Conservation (phyloP, 2,888 invertebrate species). For the Synanthedon myopaeformis region DNA sequence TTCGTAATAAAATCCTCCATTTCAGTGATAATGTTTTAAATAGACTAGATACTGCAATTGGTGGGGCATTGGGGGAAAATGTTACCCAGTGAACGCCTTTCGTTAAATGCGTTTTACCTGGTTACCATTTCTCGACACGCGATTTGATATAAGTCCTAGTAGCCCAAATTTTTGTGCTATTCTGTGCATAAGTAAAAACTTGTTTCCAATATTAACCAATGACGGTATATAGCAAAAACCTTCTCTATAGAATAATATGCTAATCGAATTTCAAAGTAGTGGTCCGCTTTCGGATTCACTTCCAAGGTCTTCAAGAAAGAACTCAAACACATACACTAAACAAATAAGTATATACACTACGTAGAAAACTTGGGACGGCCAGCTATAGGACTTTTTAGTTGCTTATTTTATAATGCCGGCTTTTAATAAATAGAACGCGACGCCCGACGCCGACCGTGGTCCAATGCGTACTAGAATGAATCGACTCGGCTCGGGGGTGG, state of each 20-base stretch:
- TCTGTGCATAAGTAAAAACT: neutral
- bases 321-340: conserved; percentile 22
- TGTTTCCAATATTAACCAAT: neutral
- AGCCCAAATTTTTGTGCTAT: neutral
- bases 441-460: conserved; percentile 31
- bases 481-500: conserved; percentile 18
- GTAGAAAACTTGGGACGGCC: conserved; percentile 43
- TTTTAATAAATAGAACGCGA: conserved; percentile 14
- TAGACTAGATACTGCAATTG: too few species aligned
- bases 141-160: conserved; percentile 10
- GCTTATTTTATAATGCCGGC: conserved; percentile 33
- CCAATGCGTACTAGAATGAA: conserved; percentile 52
- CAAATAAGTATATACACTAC: conserved; percentile 8
- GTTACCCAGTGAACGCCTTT: neutral
- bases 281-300: conserved; percentile 7
- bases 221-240: conserved; percentile 8
- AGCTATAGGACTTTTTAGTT: conserved; percentile 32
- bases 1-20: too few species aligned
- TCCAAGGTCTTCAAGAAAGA: conserved; percentile 18
- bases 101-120: conserved; percentile 12
- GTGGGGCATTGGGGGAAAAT: neutral
- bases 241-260: conserved; percentile 10
- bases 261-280: neutral
- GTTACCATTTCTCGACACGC: conserved; percentile 25
- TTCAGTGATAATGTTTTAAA: too few species aligned